phyloP scores from a whole-genome alignment of 2,888 invertebrate species.

The Chloroclystis v-ata region DNA sequence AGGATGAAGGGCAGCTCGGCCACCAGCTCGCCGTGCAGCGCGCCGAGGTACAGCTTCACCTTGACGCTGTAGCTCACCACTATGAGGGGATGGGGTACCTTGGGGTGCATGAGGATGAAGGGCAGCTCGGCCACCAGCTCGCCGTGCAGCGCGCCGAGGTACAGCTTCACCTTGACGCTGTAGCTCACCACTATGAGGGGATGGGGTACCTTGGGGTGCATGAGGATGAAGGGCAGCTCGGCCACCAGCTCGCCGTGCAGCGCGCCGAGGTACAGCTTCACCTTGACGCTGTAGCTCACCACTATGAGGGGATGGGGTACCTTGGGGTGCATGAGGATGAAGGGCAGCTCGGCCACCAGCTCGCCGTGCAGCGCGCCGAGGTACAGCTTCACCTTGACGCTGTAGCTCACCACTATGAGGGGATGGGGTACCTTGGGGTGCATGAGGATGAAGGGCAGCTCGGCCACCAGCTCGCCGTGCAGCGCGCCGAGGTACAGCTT shows the following conservation, averaged over 20 bases:
- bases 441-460: conserved; percentile 94
- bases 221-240: conserved; percentile 93
- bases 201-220: conserved; percentile 87
- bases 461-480: conserved; percentile 94
- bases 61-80: conserved; percentile 96
- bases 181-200: no score
- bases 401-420: conserved; percentile 94
- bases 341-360: conserved; percentile 92
- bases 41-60: conserved; percentile 94
- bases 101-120: conserved; percentile 94
- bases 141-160: conserved; percentile 94
- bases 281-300: conserved; percentile 96
- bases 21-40: conserved; percentile 93
- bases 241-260: conserved; percentile 94
- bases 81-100: conserved; percentile 74
- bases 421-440: conserved; percentile 84
- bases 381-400: conserved; percentile 95
- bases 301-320: conserved; percentile 55
- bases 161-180: conserved; percentile 95
- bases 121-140: conserved; percentile 95
- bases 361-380: conserved; percentile 95
- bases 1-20: conserved; percentile 95
- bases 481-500: conserved; percentile 95
- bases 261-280: conserved; percentile 94
- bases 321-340: conserved; percentile 94